Conservation (phyloP, 2,797 vertebrate genomes). For the Tenualosa ilisha region DNA sequence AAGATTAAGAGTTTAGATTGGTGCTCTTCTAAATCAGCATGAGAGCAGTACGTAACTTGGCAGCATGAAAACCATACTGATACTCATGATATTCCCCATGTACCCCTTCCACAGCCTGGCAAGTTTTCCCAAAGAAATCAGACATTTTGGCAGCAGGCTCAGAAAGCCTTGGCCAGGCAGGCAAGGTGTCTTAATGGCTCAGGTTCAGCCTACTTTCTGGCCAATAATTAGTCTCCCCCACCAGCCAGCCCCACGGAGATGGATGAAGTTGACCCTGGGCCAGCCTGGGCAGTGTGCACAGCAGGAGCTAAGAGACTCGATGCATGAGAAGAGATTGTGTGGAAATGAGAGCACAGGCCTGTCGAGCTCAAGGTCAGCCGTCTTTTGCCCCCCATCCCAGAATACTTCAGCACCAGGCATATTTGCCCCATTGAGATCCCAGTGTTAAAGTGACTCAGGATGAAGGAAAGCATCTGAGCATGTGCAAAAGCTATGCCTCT, state of each 20-base stretch:
- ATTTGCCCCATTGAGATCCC: background rate
- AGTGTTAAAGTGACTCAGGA: background rate
- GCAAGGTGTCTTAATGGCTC: slow-evolving; percentile 11
- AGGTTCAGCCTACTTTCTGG: slow-evolving; percentile 17
- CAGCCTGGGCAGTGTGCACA: background rate
- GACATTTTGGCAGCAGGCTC: background rate
- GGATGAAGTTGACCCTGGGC: slow-evolving; percentile 7
- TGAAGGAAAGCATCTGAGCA: background rate
- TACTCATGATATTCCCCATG: background rate
- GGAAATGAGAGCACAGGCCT: slow-evolving; percentile 6
- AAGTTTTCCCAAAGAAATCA: slow-evolving; percentile 3
- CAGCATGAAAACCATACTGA: background rate
- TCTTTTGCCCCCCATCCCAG: background rate
- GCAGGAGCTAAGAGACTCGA: background rate
- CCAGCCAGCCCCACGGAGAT: slow-evolving; percentile 6
- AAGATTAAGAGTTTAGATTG: background rate
- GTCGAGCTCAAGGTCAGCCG: background rate
- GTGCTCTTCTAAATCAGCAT: background rate
- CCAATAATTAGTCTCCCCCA: slow-evolving; percentile 14
- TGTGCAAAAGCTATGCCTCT: background rate
- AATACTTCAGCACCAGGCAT: background rate
- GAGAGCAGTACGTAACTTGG: no score
- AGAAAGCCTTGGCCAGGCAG: background rate
- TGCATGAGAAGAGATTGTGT: background rate
- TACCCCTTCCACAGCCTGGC: background rate